Conservation (phyloP, 2,888 invertebrate species). For the Drosophila emarginata region DNA sequence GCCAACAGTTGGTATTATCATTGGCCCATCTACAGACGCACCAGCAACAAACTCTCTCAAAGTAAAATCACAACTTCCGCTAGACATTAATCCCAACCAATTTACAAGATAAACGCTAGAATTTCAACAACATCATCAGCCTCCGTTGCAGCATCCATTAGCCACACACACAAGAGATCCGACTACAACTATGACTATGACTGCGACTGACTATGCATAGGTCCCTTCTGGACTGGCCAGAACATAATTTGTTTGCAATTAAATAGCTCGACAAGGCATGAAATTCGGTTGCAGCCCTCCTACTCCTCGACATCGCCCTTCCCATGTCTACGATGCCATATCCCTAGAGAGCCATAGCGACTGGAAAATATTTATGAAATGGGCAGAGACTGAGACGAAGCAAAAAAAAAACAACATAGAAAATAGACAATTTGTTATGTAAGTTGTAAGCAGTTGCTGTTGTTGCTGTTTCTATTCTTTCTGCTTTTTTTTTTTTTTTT, state of each 20-base stretch:
- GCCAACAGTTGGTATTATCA: slow-evolving; percentile 33
- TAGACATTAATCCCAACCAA: slow-evolving; percentile 73
- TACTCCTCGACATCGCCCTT: slow-evolving; percentile 31
- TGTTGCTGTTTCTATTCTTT: slow-evolving; percentile 32
- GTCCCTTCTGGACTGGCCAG: slow-evolving; percentile 48
- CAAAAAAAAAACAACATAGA: slow-evolving; percentile 24
- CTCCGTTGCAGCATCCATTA: slow-evolving; percentile 53
- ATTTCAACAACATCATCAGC: slow-evolving; percentile 76
- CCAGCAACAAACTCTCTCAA: slow-evolving; percentile 12
- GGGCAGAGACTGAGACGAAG: slow-evolving; percentile 67
- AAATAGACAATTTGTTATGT: slow-evolving; percentile 61
- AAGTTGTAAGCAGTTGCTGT: slow-evolving; percentile 43
- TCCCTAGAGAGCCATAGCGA: slow-evolving; percentile 58
- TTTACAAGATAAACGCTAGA: slow-evolving; percentile 75
- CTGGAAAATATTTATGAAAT: slow-evolving; percentile 70
- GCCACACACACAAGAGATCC: slow-evolving; percentile 47
- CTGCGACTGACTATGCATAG: neutral
- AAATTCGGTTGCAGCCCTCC: slow-evolving; percentile 74
- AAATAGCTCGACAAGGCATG: slow-evolving; percentile 77
- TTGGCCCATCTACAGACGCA: slow-evolving; percentile 32
- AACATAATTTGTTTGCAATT: slow-evolving; percentile 77
- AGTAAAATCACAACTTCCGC: slow-evolving; percentile 72
- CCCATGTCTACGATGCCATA: slow-evolving; percentile 22
- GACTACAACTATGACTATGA: neutral
- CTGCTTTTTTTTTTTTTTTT: neutral